Base-by-base conservation (phyloP, 2,113 vertebrate genomes). In the Cettia cetti region DNA sequence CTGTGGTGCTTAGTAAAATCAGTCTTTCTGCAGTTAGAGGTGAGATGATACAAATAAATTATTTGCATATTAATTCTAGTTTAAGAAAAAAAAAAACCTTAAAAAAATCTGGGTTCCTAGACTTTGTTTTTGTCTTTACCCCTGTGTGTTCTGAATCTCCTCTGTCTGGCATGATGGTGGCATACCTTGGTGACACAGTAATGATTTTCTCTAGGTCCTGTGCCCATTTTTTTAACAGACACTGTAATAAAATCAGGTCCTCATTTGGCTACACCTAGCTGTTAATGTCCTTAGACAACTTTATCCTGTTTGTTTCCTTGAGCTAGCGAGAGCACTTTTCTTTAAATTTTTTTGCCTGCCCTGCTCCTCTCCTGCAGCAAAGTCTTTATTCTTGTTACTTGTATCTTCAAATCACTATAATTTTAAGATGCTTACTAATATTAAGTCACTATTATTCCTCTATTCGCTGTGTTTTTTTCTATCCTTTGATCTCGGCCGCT, bases 1-100 rank as follows among this genome's bases (percentile, higher is more conserved):
- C 49, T 69, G 27, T 82, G 35, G 13, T 59, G 53, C 28, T 92
- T 77, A 79, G 49, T 56, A 75, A 94, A 91, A 75, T 87, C 45
- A 71, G 30, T 61, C 42, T 72, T 79, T 56, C 42, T 59, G 33
- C 21, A 40, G 37, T 56, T 72, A 52, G 17, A 56, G 78, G 28
- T 59, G 27, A 0, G 4, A 45, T 3, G 6, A 68, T 56, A 42
- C 52, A 78, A 78, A 40, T 52, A 37, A 76, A 28, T 69, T 66
- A 65, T 54, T 83, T 76, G 57, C 40, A 24, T 76, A 4, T 18
- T 61, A 77, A 72, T 72, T 72, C 15, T 22, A 74, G 12, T 45
- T 89, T 65, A 17, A 1, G 33, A 82, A 79, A 76, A 17, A 66
- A n/a, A n/a, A 17, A 16, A 2, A 22, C 53, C 44, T 64, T 3